A percentile compares a stretch with the other conserved stretches of the same genome.
Evolutionary conservation across 2,113 vertebrate species (phyloP).

Genomic region (Thomomys bottae): DNA sequence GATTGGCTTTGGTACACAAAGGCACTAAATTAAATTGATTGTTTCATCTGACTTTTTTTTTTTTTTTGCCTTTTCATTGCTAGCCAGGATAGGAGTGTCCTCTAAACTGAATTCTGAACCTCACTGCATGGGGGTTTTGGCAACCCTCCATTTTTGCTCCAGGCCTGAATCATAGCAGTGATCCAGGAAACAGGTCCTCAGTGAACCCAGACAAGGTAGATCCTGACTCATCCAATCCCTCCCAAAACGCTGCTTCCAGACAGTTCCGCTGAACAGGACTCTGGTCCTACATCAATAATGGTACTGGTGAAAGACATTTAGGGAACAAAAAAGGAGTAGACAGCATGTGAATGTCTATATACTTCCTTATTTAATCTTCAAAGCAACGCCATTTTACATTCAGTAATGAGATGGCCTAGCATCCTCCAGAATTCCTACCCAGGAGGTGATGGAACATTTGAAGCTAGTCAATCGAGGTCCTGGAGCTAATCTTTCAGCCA

Average conservation of each 20-base stretch:
- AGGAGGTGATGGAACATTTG: not conserved
- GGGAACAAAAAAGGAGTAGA: too few species aligned
- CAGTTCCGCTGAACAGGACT: not conserved
- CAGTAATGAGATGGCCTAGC: not conserved
- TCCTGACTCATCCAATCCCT: not conserved
- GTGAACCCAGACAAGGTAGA: not conserved
- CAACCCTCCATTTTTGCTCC: not conserved
- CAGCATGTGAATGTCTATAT: not conserved
- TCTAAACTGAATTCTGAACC: not conserved
- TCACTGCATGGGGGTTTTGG: fast-evolving
- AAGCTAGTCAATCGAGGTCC: not conserved
- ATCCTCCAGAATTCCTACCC: not conserved
- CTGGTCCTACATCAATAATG: not conserved
- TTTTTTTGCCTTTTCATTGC: not conserved
- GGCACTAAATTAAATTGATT: constrained; percentile 67
- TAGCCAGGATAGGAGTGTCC: not conserved
- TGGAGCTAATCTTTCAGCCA: not conserved
- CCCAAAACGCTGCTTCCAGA: not conserved
- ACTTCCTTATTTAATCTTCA: not conserved
- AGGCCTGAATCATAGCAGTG: too few species aligned
- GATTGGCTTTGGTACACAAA: constrained; percentile 65
- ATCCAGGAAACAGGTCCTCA: fast-evolving
- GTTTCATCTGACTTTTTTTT: not conserved
- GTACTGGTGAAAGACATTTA: not conserved
- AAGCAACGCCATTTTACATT: not conserved